A percentile compares a stretch with the other conserved stretches of the same genome.
Conservation (phyloP, 2,888 invertebrate genomes). For the Mesoligia furuncula region DNA sequence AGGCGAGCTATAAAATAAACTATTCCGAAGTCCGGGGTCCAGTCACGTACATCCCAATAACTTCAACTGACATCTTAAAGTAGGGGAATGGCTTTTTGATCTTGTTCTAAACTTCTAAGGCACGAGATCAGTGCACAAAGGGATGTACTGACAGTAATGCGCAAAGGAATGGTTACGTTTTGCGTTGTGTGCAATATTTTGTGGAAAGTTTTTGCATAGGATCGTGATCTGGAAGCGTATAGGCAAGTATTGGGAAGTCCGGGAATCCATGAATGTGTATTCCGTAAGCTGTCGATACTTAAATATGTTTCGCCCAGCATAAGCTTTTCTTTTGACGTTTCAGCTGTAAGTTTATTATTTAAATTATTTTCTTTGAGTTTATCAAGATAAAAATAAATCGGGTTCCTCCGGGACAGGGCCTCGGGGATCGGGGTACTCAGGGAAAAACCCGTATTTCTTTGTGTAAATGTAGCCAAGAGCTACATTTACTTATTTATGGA, state of each 20-base stretch:
- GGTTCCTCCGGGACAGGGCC: no score
- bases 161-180: slow-evolving; percentile 46
- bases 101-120: slow-evolving; percentile 74
- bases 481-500: no score
- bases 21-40: slow-evolving; percentile 73
- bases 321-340: neutral
- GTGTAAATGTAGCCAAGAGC: no score
- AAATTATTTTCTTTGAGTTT: no score
- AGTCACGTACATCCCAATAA: slow-evolving; percentile 84
- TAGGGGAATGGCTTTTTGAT: slow-evolving; percentile 84
- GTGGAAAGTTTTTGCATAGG: slow-evolving; percentile 26
- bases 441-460: no score
- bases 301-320: neutral
- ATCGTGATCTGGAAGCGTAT: neutral
- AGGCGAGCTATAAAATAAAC: slow-evolving; percentile 71
- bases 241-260: neutral
- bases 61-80: slow-evolving; percentile 84
- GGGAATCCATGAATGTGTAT: neutral
- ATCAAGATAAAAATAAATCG: no score
- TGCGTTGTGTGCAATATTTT: slow-evolving; percentile 50
- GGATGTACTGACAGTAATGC: slow-evolving; percentile 51
- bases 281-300: neutral
- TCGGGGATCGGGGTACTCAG: no score
- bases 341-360: no score
- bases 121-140: slow-evolving; percentile 64